These are phyloP conservation scores for Morbakka virulenta DNA, from an alignment of 30 jellyfish, hydroid and myxozoan genomes.

Conservation along the genomic window DNA sequence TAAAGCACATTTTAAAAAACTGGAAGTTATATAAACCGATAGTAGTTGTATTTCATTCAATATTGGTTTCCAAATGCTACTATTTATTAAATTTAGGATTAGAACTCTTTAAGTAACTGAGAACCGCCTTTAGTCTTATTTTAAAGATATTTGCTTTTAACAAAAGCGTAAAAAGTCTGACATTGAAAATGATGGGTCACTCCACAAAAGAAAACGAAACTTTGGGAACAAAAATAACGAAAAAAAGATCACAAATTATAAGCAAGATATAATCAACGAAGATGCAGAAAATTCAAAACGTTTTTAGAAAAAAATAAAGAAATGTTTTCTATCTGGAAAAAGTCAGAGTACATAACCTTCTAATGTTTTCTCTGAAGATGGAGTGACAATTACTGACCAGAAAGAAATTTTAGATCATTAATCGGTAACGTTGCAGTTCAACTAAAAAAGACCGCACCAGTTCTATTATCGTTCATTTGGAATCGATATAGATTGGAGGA, in stretches of 20 bases:
- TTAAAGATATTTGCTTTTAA: background rate
- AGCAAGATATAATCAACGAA: conserved; percentile 19
- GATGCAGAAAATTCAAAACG: conserved; percentile 8
- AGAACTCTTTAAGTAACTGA: too few relatives aligned
- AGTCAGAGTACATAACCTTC: too few relatives aligned
- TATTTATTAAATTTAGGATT: too few relatives aligned
- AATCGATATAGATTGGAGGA: background rate
- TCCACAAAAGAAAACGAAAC: background rate
- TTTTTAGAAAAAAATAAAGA: conserved; percentile 13
- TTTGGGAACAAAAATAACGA: background rate
- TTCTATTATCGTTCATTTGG: conserved; percentile 1
- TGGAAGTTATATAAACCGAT: too few relatives aligned
- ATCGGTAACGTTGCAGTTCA: background rate
- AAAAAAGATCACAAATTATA: background rate
- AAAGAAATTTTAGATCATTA: conserved; percentile 1
- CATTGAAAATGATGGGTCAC: background rate
- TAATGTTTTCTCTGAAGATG: conserved; percentile 2
- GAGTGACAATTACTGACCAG: background rate
- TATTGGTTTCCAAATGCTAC: too few relatives aligned
- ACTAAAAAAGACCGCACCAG: conserved; percentile 5
- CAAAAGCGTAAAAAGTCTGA: background rate
- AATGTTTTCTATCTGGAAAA: conserved; percentile 10
- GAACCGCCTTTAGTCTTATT: too few relatives aligned
- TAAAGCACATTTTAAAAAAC: too few relatives aligned
- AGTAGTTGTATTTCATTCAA: too few relatives aligned